These are phyloP conservation scores for Aphis craccivora DNA, from an alignment of 1,140 invertebrate genomes.

Conservation along the genomic window DNA sequence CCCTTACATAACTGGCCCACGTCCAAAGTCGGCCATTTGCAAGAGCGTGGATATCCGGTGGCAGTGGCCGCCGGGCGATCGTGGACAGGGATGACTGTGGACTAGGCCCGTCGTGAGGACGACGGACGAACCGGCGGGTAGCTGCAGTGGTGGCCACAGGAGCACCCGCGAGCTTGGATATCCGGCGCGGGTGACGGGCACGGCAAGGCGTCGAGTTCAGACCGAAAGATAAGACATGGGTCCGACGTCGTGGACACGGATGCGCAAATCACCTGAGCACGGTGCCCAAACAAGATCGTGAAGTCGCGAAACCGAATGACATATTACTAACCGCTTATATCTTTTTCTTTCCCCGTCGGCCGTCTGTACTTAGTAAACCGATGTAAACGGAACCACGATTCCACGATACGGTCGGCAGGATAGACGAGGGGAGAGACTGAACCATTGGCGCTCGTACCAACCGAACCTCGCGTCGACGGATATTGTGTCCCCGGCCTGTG, in stretches of 20 bases:
- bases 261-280: not conserved
- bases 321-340: not conserved
- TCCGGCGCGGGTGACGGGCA: conserved; percentile 4
- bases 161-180: conserved; percentile 19
- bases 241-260: not conserved
- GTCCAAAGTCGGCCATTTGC: conserved; percentile 56
- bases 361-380: not conserved
- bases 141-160: not conserved
- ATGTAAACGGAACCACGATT: conserved; percentile 58
- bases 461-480: not conserved
- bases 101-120: not conserved
- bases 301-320: conserved; percentile 30
- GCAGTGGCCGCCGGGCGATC: not conserved
- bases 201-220: not conserved
- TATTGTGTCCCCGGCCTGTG: not conserved
- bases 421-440: conserved; percentile 50
- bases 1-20: conserved; percentile 58
- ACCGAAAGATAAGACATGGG: not conserved
- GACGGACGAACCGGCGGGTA: too few relatives aligned
- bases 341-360: not conserved
- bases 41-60: conserved; percentile 39
- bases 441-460: conserved; percentile 54
- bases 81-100: not conserved
- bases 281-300: not conserved
- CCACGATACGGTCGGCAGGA: conserved; percentile 53